Evolutionary conservation across 2,797 vertebrate species (phyloP).

Genomic region (Xerus rutilus): DNA sequence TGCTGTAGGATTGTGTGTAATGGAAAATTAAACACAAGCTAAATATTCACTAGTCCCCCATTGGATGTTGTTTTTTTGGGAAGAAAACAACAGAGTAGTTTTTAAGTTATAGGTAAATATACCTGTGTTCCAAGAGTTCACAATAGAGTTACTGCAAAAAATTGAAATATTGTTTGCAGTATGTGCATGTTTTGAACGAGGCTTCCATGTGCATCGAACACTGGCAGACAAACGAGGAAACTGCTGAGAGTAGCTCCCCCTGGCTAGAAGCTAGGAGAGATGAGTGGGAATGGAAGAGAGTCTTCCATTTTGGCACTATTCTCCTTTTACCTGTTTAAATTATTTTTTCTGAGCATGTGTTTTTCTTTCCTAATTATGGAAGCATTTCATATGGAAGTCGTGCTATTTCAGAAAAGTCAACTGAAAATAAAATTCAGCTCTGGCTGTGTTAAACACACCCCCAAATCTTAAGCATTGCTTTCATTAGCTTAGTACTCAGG

Average conservation of each 20-base stretch:
- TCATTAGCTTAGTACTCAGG: neutral
- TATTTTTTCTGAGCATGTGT: neutral
- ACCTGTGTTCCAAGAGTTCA: neutral
- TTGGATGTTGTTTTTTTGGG: neutral
- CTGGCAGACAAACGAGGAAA: neutral
- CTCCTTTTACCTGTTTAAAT: neutral
- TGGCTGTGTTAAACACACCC: neutral
- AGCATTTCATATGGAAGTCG: neutral
- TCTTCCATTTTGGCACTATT: neutral
- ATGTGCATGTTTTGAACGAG: neutral
- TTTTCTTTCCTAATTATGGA: neutral
- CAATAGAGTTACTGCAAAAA: neutral
- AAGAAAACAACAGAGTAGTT: neutral
- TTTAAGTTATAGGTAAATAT: neutral
- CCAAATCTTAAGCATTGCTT: neutral
- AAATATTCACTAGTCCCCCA: neutral
- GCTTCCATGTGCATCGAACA: neutral
- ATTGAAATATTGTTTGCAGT: neutral
- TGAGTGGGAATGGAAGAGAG: neutral
- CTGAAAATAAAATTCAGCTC: neutral
- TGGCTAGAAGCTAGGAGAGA: neutral
- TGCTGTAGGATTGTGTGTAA: neutral
- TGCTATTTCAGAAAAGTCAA: neutral
- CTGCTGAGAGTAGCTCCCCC: rapidly evolving
- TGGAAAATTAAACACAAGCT: neutral